These are phyloP conservation scores for Tachuris rubrigastra DNA, from an alignment of 2,113 vertebrate species.

Conservation along the genomic window DNA sequence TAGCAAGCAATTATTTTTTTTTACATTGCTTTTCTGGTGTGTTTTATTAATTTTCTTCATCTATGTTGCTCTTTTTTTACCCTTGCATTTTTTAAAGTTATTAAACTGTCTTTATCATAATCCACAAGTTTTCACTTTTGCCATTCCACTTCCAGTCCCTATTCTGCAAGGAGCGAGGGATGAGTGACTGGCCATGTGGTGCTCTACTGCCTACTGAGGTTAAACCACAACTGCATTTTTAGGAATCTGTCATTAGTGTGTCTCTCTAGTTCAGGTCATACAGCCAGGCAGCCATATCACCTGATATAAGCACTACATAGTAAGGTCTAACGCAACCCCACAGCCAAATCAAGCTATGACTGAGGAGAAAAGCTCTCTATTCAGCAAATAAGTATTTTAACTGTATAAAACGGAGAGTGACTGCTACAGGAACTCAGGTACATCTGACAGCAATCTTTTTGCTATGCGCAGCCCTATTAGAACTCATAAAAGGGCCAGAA, in stretches of 20 bases:
- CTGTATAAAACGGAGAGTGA: neutral
- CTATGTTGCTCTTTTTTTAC: rapidly evolving
- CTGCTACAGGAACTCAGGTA: neutral
- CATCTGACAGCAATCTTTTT: neutral
- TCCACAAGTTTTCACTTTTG: neutral
- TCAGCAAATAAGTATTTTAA: neutral
- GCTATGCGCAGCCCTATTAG: neutral
- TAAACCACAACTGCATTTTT: neutral
- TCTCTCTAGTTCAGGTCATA: too few species aligned
- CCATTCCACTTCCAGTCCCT: neutral
- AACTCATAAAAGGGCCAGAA: neutral
- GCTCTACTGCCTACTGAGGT: neutral
- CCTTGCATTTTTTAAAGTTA: neutral
- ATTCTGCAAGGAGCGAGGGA: neutral
- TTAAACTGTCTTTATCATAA: neutral
- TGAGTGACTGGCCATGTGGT: rapidly evolving
- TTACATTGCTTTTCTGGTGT: neutral
- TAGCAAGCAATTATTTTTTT: neutral
- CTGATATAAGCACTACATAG: neutral
- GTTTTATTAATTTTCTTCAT: neutral
- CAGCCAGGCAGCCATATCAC: rapidly evolving
- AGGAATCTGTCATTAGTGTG: neutral
- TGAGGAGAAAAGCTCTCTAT: neutral
- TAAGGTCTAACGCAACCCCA: neutral
- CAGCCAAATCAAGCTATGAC: neutral